phyloP scores from a whole-genome alignment of 1,140 invertebrate genomes.

The Protaetia brevitarsis region DNA sequence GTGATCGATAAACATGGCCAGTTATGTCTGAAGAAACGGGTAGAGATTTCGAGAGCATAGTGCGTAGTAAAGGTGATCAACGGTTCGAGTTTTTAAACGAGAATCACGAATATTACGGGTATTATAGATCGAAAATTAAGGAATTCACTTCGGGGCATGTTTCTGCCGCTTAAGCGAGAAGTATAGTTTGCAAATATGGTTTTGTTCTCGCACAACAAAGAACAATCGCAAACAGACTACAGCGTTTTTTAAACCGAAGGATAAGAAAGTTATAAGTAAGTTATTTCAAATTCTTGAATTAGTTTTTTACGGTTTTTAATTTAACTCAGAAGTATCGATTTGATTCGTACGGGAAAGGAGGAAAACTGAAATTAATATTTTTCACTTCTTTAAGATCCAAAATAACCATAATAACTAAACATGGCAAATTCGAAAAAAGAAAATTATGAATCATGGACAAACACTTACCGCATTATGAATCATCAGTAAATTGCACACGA shows the following conservation, averaged over 20 bases:
- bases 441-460: no score
- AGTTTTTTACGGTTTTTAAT: neutral
- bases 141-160: conserved; percentile 43
- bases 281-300: neutral
- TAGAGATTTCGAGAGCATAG: conserved; percentile 84
- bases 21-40: conserved; percentile 92
- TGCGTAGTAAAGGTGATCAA: conserved; percentile 81
- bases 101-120: conserved; percentile 69
- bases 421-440: no score
- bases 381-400: no score
- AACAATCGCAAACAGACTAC: conserved; percentile 29
- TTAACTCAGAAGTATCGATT: no score
- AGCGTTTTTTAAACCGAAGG: no score
- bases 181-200: conserved; percentile 47
- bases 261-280: conserved; percentile 43
- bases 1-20: conserved; percentile 96
- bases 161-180: conserved; percentile 40
- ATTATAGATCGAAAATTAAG: conserved; percentile 65
- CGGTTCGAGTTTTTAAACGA: conserved; percentile 79
- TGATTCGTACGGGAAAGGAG: no score
- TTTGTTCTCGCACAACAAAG: conserved; percentile 52
- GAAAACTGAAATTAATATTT: no score
- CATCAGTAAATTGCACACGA: no score
- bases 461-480: no score
- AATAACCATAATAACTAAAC: no score